A percentile compares a stretch with the other conserved stretches of the same genome.
Conservation (phyloP, 1,140 invertebrate species). For the Chironomus striatipennis region DNA sequence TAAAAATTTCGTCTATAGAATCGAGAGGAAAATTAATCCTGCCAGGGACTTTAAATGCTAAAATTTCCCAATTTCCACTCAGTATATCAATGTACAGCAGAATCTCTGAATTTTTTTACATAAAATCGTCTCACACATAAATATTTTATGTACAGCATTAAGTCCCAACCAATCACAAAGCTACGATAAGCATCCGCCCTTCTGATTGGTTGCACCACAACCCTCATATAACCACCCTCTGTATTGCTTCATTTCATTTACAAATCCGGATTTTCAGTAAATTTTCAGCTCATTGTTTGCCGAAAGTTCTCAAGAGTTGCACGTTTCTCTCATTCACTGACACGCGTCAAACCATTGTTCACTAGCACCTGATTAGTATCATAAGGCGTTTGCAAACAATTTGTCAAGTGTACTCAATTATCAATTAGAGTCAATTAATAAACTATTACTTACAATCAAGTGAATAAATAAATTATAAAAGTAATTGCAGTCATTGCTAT, state of each 20-base stretch:
- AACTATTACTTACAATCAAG: background rate
- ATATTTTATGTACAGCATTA: background rate
- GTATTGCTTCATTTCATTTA: background rate
- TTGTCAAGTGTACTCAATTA: background rate
- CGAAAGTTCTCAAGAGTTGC: background rate
- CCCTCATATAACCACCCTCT: background rate
- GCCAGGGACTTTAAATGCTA: background rate
- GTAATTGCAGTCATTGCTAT: too few relatives aligned
- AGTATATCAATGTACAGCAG: background rate
- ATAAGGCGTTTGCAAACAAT: slow-evolving; percentile 9
- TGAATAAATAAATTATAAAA: background rate
- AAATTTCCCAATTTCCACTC: background rate
- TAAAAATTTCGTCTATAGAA: too few relatives aligned
- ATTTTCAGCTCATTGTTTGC: background rate
- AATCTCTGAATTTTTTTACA: background rate
- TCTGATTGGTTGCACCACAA: background rate
- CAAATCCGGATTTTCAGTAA: background rate
- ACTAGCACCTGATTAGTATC: background rate
- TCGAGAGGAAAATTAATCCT: too few relatives aligned
- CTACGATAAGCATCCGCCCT: background rate
- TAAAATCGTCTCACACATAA: background rate
- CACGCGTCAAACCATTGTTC: background rate
- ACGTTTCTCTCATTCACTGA: background rate
- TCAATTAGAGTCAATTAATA: background rate
- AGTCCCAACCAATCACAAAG: background rate